Evolutionary conservation across 2,888 invertebrate genomes (phyloP).

Genomic region (Eueremaeus valkanovi): DNA sequence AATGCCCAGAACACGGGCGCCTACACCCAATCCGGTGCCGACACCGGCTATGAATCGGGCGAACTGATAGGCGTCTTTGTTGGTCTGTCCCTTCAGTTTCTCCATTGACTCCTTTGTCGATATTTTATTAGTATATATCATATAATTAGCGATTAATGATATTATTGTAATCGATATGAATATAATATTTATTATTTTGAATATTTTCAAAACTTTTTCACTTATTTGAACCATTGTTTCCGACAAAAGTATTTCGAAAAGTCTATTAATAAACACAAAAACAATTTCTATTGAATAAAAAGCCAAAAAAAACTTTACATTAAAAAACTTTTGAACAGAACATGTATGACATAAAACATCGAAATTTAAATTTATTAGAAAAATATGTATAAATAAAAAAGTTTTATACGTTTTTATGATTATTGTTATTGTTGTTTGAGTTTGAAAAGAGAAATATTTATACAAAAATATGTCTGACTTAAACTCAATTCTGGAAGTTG

Average conservation of each 20-base stretch:
- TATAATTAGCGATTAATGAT: not conserved
- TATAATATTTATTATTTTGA: not conserved
- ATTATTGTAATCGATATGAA: not conserved
- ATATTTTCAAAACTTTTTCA: not conserved
- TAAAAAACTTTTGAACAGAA: too few relatives aligned
- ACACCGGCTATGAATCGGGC: not conserved
- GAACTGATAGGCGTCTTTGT: slow-evolving; percentile 19
- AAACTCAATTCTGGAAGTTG: not conserved
- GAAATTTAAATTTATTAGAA: too few relatives aligned
- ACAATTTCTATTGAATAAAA: not conserved
- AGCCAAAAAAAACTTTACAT: too few relatives aligned
- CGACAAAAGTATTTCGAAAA: too few relatives aligned
- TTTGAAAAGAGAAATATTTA: not conserved
- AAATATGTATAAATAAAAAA: too few relatives aligned
- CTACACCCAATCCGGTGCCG: not conserved
- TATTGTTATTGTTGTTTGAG: too few relatives aligned
- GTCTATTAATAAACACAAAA: not conserved
- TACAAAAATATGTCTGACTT: not conserved
- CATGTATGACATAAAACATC: too few relatives aligned
- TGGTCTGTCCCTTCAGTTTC: not conserved
- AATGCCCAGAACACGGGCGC: not conserved
- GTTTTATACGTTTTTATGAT: not conserved
- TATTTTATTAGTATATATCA: not conserved
- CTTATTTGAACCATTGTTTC: not conserved
- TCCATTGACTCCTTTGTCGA: not conserved